Percentiles rank a stretch among this genome's conserved stretches.
phyloP scores from a whole-genome alignment of 2,113 vertebrate genomes.

The Oreochromis aureus region DNA sequence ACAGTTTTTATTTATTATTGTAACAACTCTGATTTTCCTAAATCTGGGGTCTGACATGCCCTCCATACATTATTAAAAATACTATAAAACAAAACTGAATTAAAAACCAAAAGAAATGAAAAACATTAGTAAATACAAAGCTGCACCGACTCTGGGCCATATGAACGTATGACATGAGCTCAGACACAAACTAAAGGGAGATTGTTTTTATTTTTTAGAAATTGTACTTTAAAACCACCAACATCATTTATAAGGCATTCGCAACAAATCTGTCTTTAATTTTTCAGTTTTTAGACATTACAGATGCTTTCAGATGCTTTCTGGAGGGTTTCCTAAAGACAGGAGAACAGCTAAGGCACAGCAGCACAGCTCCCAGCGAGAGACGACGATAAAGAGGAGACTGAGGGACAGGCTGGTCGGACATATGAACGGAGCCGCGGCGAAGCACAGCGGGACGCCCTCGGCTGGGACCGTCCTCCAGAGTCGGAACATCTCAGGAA shows the following conservation, averaged over 20 bases:
- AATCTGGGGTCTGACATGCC: not conserved
- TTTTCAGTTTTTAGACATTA: not conserved
- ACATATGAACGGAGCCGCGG: rapidly evolving
- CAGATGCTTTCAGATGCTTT: slow-evolving; percentile 7
- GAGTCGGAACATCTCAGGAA: not conserved
- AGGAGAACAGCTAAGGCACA: slow-evolving; percentile 52
- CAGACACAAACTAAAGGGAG: not conserved
- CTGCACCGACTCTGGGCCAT: not conserved
- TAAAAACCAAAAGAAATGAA: not conserved
- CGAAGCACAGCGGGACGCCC: not conserved
- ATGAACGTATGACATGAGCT: not conserved
- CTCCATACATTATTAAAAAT: not conserved
- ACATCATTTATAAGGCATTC: slow-evolving; percentile 24
- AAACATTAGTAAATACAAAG: not conserved
- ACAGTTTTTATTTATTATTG: not conserved
- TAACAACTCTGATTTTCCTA: not conserved
- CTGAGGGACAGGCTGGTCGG: not conserved
- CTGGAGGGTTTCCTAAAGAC: slow-evolving; percentile 5
- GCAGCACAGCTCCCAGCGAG: slow-evolving; percentile 11
- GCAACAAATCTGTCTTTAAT: not conserved
- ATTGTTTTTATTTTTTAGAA: slow-evolving; percentile 36
- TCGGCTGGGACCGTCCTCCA: not conserved
- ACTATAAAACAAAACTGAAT: not conserved
- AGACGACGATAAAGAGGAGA: not conserved
- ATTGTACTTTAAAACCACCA: slow-evolving; percentile 10